These are phyloP conservation scores for Brachypalpus laphriformis DNA, from an alignment of 2,888 invertebrate genomes.

Conservation along the genomic window DNA sequence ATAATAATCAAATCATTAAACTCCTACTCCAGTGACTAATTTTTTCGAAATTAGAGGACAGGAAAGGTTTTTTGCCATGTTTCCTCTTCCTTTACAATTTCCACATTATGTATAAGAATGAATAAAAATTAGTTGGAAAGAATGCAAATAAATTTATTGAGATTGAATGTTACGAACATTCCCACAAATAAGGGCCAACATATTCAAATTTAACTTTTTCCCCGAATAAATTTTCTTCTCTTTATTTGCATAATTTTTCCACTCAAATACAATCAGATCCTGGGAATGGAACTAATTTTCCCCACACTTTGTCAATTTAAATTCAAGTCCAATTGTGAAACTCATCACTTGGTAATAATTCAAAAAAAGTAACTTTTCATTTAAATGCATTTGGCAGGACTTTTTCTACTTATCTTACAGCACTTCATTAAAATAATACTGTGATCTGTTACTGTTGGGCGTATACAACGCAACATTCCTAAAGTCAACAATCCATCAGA, in stretches of 20 bases:
- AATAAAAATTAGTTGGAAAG: background rate
- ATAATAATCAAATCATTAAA: no score
- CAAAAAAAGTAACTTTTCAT: conserved; percentile 4
- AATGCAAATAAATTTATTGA: background rate
- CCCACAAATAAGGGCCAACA: background rate
- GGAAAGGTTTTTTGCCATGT: no score
- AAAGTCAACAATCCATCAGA: conserved; percentile 21
- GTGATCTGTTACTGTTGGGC: background rate
- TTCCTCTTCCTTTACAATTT: background rate
- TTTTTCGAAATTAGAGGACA: background rate
- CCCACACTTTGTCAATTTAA: background rate
- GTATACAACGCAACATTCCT: background rate
- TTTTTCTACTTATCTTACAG: background rate
- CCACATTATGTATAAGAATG: background rate
- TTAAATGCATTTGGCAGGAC: conserved; percentile 3
- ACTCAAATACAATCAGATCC: background rate
- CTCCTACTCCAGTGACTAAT: no score
- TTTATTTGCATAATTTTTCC: background rate
- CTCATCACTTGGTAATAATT: background rate
- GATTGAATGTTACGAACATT: background rate
- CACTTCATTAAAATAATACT: background rate
- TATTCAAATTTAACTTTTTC: background rate
- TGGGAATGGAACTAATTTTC: background rate
- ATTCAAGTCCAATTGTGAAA: background rate
- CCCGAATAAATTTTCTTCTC: background rate